Evolutionary conservation across 2,113 vertebrate genomes (phyloP).

Genomic region (Phoxinus phoxinus): DNA sequence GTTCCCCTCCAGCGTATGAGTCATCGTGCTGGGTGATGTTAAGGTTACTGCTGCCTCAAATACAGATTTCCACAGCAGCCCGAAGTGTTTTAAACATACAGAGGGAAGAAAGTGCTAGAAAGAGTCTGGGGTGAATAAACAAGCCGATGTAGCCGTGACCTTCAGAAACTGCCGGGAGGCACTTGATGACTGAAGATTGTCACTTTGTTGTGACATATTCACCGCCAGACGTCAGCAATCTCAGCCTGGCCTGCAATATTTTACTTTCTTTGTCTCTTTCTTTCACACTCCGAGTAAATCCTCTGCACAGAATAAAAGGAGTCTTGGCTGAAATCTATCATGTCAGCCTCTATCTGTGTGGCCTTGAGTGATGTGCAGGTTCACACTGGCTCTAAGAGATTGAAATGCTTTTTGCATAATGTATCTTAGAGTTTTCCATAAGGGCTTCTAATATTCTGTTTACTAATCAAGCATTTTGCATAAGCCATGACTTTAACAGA

Average conservation of each 20-base stretch:
- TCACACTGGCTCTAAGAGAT: slow-evolving; percentile 32
- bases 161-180: slow-evolving; percentile 29
- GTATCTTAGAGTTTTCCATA: slow-evolving; percentile 22
- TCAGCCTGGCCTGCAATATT: neutral
- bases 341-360: slow-evolving; percentile 49
- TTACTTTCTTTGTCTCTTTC: slow-evolving; percentile 44
- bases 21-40: neutral
- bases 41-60: slow-evolving; percentile 20
- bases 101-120: neutral
- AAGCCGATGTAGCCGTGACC: slow-evolving; percentile 3
- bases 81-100: neutral
- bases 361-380: slow-evolving; percentile 41
- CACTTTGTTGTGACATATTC: slow-evolving; percentile 23
- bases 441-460: neutral
- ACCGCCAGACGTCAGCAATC: neutral
- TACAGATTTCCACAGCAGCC: slow-evolving; percentile 11
- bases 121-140: slow-evolving; percentile 1
- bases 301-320: neutral
- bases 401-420: slow-evolving; percentile 55
- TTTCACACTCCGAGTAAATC: slow-evolving; percentile 59
- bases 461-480: neutral
- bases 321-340: neutral
- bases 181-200: slow-evolving; percentile 11
- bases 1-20: neutral
- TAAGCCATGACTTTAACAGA: neutral